A percentile compares a stretch with the other conserved stretches of the same genome.
Evolutionary conservation across 2,888 invertebrate species (phyloP).

Genomic region (Leptinotarsa haldemani): DNA sequence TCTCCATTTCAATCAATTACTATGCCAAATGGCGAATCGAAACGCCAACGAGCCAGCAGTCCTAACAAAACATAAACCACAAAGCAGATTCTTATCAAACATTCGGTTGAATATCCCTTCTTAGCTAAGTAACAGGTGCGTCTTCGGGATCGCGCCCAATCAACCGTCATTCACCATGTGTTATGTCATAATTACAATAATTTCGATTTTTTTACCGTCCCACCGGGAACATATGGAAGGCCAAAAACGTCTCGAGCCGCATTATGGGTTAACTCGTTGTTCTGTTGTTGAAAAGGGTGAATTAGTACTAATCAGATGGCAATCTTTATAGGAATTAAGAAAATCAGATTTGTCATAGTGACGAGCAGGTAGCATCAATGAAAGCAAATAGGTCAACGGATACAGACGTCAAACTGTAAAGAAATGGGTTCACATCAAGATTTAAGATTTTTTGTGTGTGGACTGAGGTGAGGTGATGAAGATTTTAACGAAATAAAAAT

Average conservation of each 20-base stretch:
- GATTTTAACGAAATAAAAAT: slow-evolving; percentile 14
- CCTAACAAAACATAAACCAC: slow-evolving; percentile 30
- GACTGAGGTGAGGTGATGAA: slow-evolving; percentile 33
- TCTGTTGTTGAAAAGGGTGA: slow-evolving; percentile 59
- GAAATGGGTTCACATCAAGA: slow-evolving; percentile 33
- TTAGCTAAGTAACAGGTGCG: slow-evolving; percentile 36
- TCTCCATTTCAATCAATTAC: slow-evolving; percentile 10
- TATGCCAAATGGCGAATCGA: slow-evolving; percentile 14
- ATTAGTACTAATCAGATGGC: slow-evolving; percentile 52
- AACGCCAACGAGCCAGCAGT: slow-evolving; percentile 8
- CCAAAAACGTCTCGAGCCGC: slow-evolving; percentile 27
- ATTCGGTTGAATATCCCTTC: slow-evolving; percentile 20
- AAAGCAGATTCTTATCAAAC: slow-evolving; percentile 24
- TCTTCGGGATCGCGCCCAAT: slow-evolving; percentile 50
- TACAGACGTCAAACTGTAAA: slow-evolving; percentile 53
- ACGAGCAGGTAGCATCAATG: slow-evolving; percentile 52
- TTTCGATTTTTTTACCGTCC: slow-evolving; percentile 52
- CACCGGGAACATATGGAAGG: slow-evolving; percentile 54
- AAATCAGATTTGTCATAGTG: slow-evolving; percentile 56
- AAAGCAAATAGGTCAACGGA: slow-evolving; percentile 47
- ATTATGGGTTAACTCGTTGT: slow-evolving; percentile 43
- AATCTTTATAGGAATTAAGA: slow-evolving; percentile 47
- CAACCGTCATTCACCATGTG: slow-evolving; percentile 60
- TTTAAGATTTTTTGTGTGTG: slow-evolving; percentile 22
- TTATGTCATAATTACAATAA: slow-evolving; percentile 65